phyloP scores from a whole-genome alignment of 64 coral and sea anemone species.

The Catalaphyllia jardinei region DNA sequence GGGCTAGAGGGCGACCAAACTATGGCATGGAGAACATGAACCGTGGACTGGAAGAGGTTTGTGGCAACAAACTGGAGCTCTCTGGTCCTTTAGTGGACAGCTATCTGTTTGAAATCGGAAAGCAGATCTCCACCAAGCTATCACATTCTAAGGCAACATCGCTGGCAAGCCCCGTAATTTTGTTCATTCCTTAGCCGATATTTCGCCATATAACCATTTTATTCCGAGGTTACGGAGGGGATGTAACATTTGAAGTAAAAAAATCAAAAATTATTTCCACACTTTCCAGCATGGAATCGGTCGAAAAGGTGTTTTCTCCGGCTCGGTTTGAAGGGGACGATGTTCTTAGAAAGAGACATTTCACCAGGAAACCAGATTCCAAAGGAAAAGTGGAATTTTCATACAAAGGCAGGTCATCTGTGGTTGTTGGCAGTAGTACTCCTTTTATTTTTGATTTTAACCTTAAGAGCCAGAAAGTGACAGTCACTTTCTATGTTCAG shows the following conservation, averaged over 20 bases:
- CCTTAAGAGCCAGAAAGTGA: too few relatives aligned
- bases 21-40: constrained; percentile 64
- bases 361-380: background rate
- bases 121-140: constrained; percentile 41
- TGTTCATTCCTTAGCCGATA: constrained; percentile 57
- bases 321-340: background rate
- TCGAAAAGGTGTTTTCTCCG: constrained; percentile 43
- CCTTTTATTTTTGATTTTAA: background rate
- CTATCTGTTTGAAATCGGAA: constrained; percentile 53
- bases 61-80: constrained; percentile 54
- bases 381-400: background rate
- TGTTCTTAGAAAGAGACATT: too few relatives aligned
- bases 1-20: constrained; percentile 32
- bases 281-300: constrained; percentile 16
- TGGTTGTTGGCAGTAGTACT: constrained; percentile 17
- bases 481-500: too few relatives aligned
- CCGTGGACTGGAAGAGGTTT: background rate
- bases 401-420: background rate
- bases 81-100: constrained; percentile 58
- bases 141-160: constrained; percentile 44
- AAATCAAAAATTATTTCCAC: background rate
- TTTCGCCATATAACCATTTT: constrained; percentile 50
- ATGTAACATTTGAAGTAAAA: background rate
- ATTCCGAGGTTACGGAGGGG: constrained; percentile 4
- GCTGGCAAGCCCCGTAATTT: constrained; percentile 26